Base-by-base conservation (phyloP, 2,888 invertebrate genomes). In the Nomada fucata region DNA sequence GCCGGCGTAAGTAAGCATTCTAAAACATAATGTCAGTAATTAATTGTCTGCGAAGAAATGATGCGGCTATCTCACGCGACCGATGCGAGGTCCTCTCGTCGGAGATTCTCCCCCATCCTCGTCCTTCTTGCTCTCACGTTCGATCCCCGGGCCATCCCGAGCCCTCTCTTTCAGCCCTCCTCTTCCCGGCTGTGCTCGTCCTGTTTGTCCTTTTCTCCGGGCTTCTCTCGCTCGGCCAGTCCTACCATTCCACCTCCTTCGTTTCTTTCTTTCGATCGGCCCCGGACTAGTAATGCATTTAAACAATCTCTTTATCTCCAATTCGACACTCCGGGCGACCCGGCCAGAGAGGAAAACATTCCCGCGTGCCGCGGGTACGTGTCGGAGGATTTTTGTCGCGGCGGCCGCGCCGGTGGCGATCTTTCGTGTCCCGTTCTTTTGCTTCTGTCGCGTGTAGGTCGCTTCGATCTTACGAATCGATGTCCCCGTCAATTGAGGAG, bases 31-130 rank as follows among this genome's bases (percentile, higher is more conserved):
- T 92, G 89, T 89, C 88, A 88, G 91, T 91, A 92, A 92, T 92
- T 92, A 92, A 92, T 92, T 92, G 91, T 91, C 89, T 86, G 87
- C 88, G 86, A 84, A 91, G 89, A 89, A 92, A 90, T 90, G 91
- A 92, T 92, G 92, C 88, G 90, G 88, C 89, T 90, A 89, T 91
- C 91, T 92, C 92, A 92, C 92, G 92, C 92, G 90, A 92, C 86
- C 89, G 81, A 90, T 81, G 81, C 77, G 77, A 79, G 83, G 72
- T 65, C 70, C 78, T 53, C 76, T 77, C 77, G 67, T 80, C n/a
- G 70, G 44, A 9, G 42, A 57, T 72, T 68, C 65, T 72, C 68
- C 69, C 69, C 70, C 77, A 63, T 60, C 47, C 57, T 55, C 57
- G 15, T 52, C 29, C 60, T 57, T 36, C 61, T 26, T n/a, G n/a